Base-by-base conservation (phyloP, 37 sponge, comb jelly and placozoan species). In the Ianthella basta region DNA sequence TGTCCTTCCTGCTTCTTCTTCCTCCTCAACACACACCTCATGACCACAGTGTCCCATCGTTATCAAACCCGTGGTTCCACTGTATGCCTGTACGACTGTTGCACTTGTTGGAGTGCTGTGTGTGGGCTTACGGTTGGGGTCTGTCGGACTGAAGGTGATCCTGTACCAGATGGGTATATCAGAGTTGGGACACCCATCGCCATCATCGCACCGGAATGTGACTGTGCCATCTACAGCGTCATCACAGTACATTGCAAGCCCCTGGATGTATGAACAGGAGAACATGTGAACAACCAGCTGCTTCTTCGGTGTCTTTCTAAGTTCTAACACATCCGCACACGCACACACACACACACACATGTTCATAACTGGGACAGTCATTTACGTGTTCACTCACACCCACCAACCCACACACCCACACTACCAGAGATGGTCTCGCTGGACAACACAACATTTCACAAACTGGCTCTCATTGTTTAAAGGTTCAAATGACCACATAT, bases 121-220 rank as follows among this genome's bases (percentile, higher is more conserved):
- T 44, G 50, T 44, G 3, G 3, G 50, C 50, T 44, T 10, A 44
- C 50, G 50, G 50, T 44, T 8, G 50, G 50, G 3, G 8, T 44
- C 50, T 10, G 3, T 44, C 6, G 70, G 70, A 30, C 70, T 69
- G 70, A 30, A 13, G 3, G 70, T 30, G 10, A 69, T 69, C 70
- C 70, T 69, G 34, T 69, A 69, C 70, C 70, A 69, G 35, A 30
- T 30, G 70, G 32, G 12, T 69, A 30, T 30, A 35, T 69, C 70
- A 3, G 70, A n/a, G 33, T 69, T 30, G 34, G 18, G 18, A 69
- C 70, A 69, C 33, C 19, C 27, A 69, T 69, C 34, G 4, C 34
- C 34, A 8, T 44, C 50, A 6, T 69, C 34, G 70, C 70, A 69
- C 70, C 27, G 33, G 27, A 69, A 69, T 69, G 15, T 24, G 70